Evolutionary conservation across 2,113 vertebrate genomes (phyloP).

Genomic region (Proteles cristata): DNA sequence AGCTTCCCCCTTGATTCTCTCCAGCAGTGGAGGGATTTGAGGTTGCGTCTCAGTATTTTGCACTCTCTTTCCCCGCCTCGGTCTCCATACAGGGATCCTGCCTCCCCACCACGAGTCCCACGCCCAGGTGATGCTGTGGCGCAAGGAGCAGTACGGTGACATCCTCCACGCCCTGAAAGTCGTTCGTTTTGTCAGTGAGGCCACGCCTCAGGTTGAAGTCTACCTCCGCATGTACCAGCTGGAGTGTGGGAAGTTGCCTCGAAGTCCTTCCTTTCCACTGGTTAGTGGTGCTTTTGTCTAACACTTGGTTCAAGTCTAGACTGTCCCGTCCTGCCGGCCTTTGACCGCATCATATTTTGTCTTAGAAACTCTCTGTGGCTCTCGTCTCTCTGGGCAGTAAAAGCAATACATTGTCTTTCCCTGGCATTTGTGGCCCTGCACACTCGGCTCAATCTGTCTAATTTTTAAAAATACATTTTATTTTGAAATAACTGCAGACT

Average conservation of each 20-base stretch:
- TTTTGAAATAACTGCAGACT: conserved; percentile 35
- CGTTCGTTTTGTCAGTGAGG: conserved; percentile 90
- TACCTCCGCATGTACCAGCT: conserved; percentile 95
- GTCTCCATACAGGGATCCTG: conserved; percentile 89
- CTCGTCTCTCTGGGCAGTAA: not conserved
- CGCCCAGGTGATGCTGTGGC: conserved; percentile 90
- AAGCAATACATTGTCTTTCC: not conserved
- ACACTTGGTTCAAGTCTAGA: not conserved
- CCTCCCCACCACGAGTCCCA: conserved; percentile 96
- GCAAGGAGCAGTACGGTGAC: conserved; percentile 93
- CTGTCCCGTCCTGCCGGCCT: not conserved
- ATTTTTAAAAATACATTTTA: not conserved
- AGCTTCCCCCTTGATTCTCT: not conserved
- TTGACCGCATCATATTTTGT: not conserved
- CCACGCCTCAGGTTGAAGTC: conserved; percentile 91
- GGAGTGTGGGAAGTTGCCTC: conserved; percentile 93
- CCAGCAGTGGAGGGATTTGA: not conserved
- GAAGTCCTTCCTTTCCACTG: conserved; percentile 88
- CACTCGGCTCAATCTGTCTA: not conserved
- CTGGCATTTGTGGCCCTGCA: no score
- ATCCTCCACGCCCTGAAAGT: conserved; percentile 91
- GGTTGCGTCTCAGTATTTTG: not conserved
- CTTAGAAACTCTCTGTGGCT: not conserved
- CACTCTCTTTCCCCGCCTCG: fast-evolving
- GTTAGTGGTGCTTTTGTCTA: conserved; percentile 84